Base-by-base conservation (phyloP, 2,888 invertebrate genomes). In the Lacanobia wlatinum region DNA sequence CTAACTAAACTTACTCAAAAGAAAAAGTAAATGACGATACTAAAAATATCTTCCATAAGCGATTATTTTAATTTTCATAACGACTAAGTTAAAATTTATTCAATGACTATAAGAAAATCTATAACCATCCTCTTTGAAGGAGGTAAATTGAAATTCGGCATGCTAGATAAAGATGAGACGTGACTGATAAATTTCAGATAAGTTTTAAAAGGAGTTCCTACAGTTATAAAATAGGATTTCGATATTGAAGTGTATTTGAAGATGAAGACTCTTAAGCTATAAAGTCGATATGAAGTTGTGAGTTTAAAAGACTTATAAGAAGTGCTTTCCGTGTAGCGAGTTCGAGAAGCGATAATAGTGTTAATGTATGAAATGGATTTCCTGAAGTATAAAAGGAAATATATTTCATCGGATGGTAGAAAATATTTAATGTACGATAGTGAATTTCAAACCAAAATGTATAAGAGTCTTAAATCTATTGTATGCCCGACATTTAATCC, bases 91-190 rank as follows among this genome's bases (percentile, higher is more conserved):
- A 5, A 46, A 65, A 69, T 65, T 38, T 70, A 71, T 76, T 71
- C 48, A 60, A 55, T 68, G 38, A 21, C 16, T 69, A 9, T 56
- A 67, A 28, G n/a, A 34, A 58, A 65, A 62, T 52, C 61, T n/a
- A 62, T 65, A 65, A 62, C 23, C 40, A 53, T 12, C 8, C 43
- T 34, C 28, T 82, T 80, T 82, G 62, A 70, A 64, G 16, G 12
- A 5, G 23, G 14, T 40, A 74, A 70, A 78, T 82, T 78, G 55
- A 82, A 80, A 82, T 73, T 82, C 60, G 56, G 43, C 52, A 55
- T 23, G 40, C 62, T 68, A 74, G 61, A 70, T 79, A 73, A 73
- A 79, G 76, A 73, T 75, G 58, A 56, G 21, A 82, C 83, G 70
- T 83, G 83, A 14, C 63, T 58, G 65, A 76, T 76, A 73, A 79